These are phyloP conservation scores for Eurytoma californica DNA, from an alignment of 2,888 invertebrate species.

Conservation along the genomic window DNA sequence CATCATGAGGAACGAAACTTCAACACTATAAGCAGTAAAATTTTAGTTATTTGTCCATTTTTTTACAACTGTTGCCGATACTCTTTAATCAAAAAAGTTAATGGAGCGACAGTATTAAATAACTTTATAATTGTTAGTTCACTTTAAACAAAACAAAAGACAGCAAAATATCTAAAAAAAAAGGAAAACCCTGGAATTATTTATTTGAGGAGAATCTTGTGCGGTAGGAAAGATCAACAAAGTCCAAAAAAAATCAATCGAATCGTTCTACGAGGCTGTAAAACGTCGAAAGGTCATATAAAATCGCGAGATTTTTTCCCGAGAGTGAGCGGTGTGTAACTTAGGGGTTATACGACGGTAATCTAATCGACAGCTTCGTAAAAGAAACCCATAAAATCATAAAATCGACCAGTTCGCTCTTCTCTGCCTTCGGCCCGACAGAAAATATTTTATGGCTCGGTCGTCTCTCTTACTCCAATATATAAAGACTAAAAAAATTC, in stretches of 20 bases:
- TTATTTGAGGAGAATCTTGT: not conserved
- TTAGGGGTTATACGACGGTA: constrained; percentile 62
- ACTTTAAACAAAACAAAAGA: too few relatives aligned
- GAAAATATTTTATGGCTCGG: constrained; percentile 66
- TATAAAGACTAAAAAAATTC: constrained; percentile 5
- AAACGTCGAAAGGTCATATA: constrained; percentile 60
- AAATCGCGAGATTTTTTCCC: constrained; percentile 61
- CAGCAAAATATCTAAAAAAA: not conserved
- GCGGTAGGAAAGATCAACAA: constrained; percentile 42
- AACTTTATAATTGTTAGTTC: too few relatives aligned
- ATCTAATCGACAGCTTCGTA: constrained; percentile 75
- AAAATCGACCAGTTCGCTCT: constrained; percentile 69
- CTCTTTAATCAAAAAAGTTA: too few relatives aligned
- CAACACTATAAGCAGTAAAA: too few relatives aligned
- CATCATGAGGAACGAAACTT: too few relatives aligned
- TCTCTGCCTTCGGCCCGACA: constrained; percentile 58
- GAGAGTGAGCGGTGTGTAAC: constrained; percentile 57
- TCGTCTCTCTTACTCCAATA: constrained; percentile 16
- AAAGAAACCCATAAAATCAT: constrained; percentile 73
- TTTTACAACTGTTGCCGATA: too few relatives aligned
- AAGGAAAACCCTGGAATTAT: not conserved
- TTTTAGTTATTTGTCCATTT: too few relatives aligned
- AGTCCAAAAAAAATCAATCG: constrained; percentile 62
- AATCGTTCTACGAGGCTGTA: constrained; percentile 58
- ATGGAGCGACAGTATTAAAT: too few relatives aligned